Percentiles rank a stretch among this genome's conserved stretches.
These are phyloP conservation scores for Rhinoderma darwinii DNA, from an alignment of 2,113 vertebrate genomes.

Conservation along the genomic window DNA sequence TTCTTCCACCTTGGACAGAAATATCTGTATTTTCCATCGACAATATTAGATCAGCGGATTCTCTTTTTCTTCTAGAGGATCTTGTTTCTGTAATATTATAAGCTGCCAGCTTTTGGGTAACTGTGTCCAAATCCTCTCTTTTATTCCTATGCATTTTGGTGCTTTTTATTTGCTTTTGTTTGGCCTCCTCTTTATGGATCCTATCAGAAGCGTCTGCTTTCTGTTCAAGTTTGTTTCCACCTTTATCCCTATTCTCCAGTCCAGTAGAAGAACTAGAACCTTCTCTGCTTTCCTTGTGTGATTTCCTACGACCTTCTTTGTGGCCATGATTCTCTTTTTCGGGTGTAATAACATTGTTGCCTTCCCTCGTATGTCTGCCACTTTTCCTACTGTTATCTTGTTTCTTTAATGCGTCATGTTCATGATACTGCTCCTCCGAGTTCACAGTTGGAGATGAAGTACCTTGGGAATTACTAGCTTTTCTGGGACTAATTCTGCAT, in stretches of 20 bases:
- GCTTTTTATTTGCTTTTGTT: not conserved
- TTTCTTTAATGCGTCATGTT: not conserved
- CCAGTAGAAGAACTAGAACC: not conserved
- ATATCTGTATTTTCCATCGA: not conserved
- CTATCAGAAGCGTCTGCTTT: not conserved
- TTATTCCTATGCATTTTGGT: not conserved
- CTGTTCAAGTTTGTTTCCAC: not conserved
- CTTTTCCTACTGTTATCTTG: not conserved
- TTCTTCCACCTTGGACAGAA: not conserved
- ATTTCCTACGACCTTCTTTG: not conserved
- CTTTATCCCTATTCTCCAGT: not conserved
- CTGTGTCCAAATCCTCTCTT: not conserved
- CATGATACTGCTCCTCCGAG: not conserved
- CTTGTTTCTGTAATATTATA: not conserved
- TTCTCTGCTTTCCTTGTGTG: constrained; percentile 10
- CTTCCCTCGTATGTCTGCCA: not conserved
- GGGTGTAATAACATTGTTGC: not conserved
- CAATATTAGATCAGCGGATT: not conserved
- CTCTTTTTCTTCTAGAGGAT: constrained; percentile 6
- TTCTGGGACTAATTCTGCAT: not conserved
- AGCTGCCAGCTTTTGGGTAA: not conserved
- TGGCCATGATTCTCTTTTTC: not conserved
- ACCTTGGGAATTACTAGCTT: not conserved
- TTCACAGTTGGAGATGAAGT: not conserved
- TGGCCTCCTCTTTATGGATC: not conserved